Base-by-base conservation (phyloP, 2,888 invertebrate species). In the Troglohyphantes excavatus region DNA sequence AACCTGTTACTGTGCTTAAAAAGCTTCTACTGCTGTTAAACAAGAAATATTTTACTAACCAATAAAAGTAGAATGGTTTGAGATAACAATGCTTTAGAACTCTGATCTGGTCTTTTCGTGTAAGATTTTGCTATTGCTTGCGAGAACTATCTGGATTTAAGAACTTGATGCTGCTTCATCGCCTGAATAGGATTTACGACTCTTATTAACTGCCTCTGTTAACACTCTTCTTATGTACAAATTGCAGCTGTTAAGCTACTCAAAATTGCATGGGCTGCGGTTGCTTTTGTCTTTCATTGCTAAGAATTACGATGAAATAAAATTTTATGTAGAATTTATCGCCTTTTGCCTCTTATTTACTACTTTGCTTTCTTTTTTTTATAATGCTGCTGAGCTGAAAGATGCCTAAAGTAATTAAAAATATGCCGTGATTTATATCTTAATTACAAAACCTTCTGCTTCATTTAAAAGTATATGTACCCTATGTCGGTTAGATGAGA, bases 101-200 rank as follows among this genome's bases (percentile, higher is more conserved):
- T n/a, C 13, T 53, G 53, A 11, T 53, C 53, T 53, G 33, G 33
- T 33, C 3, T 33, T 33, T 33, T 9, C 9, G 33, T 9, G 33
- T 33, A 33, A 6, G 33, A 33, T 33, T 33, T 75, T 75, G 75
- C 59, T 75, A 59, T 75, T 75, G 75, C 75, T 53, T 75, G 75
- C 59, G 61, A 75, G 59, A 61, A 46, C 39, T 39, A 2, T 53
- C 53, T 53, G 53, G 13, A 53, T 17, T 2, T 33, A 53, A 13
- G 19, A 26, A 29, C 53, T 21, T n/a, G n/a, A 53, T n/a, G 53
- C n/a, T n/a, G n/a, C n/a, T n/a, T n/a, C n/a, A 53, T 11, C 33
- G 9, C 17, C 17, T 53, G n/a, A n/a, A 53, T n/a, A n/a, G 26
- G 26, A n/a, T 75, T 27, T 61, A 27, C 29, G 29, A 29, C 59